These are phyloP conservation scores for Podarcis lilfordi DNA, from an alignment of 2,797 vertebrate genomes.

Conservation along the genomic window DNA sequence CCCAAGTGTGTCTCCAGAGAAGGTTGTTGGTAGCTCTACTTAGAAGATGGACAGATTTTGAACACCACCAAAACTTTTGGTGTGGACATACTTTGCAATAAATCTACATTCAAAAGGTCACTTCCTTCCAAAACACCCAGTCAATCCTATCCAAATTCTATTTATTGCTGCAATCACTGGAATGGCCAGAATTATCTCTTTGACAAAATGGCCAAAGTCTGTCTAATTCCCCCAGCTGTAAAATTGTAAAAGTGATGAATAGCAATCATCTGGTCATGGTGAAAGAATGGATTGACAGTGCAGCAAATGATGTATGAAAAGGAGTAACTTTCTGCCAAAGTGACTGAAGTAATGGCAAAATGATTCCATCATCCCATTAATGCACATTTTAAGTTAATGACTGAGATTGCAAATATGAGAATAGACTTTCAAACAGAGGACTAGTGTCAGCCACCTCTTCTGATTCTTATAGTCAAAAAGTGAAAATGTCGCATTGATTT, in stretches of 20 bases:
- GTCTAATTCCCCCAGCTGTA: slow-evolving; percentile 39
- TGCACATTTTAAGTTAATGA: slow-evolving; percentile 49
- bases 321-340: slow-evolving; percentile 40
- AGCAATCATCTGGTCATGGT: slow-evolving; percentile 24
- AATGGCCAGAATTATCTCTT: slow-evolving; percentile 7
- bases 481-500: slow-evolving; percentile 42
- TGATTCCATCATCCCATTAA: slow-evolving; percentile 48
- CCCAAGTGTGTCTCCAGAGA: background rate
- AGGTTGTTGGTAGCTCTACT: background rate
- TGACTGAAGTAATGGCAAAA: slow-evolving; percentile 45
- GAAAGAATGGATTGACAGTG: slow-evolving; percentile 47
- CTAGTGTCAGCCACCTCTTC: slow-evolving; percentile 41
- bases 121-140: background rate
- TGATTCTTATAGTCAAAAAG: slow-evolving; percentile 48
- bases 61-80: background rate
- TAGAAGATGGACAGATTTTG: background rate
- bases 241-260: slow-evolving; percentile 42
- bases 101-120: background rate
- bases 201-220: slow-evolving; percentile 26
- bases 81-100: background rate
- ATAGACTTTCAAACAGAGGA: slow-evolving; percentile 53
- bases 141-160: background rate
- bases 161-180: slow-evolving; percentile 3
- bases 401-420: slow-evolving; percentile 41
- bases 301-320: slow-evolving; percentile 64